Evolutionary conservation across 2,113 vertebrate species (phyloP), one percentile per base, ranked within the genome.

Genomic region (Pampusana beccarii): DNA sequence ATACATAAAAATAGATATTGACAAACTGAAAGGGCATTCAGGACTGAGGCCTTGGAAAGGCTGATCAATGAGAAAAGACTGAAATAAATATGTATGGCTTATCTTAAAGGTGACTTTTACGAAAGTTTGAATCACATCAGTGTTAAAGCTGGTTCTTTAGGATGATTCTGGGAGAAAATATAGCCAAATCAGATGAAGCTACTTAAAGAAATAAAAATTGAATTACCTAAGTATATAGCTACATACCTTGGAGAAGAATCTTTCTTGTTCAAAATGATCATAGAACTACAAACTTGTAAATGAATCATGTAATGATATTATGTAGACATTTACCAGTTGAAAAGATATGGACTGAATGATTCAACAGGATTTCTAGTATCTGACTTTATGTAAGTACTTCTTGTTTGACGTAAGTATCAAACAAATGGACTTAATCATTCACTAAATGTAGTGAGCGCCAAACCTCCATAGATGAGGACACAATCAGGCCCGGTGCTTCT

Each of bases 31-130:
- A 95, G 88, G 83, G 72, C 80, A 81, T 91, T 92, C 61, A 81
- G 77, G 86, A 90, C 67, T 80, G 71, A 88, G 86, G 67, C 83
- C 82, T 86, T 92, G 90, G 65, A 31, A 84, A 86, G 42, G 16
- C 57, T 93, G 90, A 96, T 96, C 96, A 94, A 84, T 94, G 93
- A 84, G 61, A 95, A 92, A 94, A 88, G 36, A 70, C 74, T 94
- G 91, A 95, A 96, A 95, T 90, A 96, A 95, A 96, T 96, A 96
- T 86, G 71, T 88, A 93, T 75, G 54, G 40, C 50, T 90, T 80
- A 34, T 62, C 66, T 92, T 80, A 92, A 88, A 95, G 85, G 90
- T 96, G 85, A 94, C 87, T 96, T 93, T 58, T 77, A 34, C 48
- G 66, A 13, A 92, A 94, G 78, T 95, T 84, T 50, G 54, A 51